phyloP scores from a whole-genome alignment of 2,888 invertebrate species.

The Lymantria dispar region DNA sequence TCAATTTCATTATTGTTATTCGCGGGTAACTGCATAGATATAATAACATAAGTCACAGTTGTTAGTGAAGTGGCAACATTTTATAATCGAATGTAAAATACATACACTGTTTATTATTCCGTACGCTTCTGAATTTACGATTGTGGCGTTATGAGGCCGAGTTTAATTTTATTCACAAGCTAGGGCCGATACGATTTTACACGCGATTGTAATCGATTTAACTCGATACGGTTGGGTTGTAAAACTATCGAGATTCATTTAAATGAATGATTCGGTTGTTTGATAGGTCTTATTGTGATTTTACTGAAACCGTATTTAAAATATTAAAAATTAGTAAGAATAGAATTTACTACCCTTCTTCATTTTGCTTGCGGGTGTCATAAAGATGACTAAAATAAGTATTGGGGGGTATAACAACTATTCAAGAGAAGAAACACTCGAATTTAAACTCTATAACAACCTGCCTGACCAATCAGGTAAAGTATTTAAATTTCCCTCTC shows the following conservation, averaged over 20 bases:
- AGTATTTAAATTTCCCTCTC: too few relatives aligned
- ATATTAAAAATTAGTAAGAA: too few relatives aligned
- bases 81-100: slow-evolving; percentile 28
- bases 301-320: too few relatives aligned
- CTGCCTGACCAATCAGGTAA: too few relatives aligned
- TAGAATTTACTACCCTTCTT: too few relatives aligned
- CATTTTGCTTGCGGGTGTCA: too few relatives aligned
- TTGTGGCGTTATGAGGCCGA: slow-evolving; percentile 27
- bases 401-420: too few relatives aligned
- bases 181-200: slow-evolving; percentile 15
- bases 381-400: too few relatives aligned
- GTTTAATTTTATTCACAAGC: slow-evolving; percentile 34
- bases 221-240: slow-evolving; percentile 10
- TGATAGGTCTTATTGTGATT: too few relatives aligned
- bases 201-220: slow-evolving; percentile 23
- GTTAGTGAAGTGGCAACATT: slow-evolving; percentile 28
- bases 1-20: too few relatives aligned
- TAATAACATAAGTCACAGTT: slow-evolving; percentile 8
- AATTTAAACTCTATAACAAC: too few relatives aligned
- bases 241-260: slow-evolving; percentile 2
- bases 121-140: slow-evolving; percentile 23
- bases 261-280: neutral
- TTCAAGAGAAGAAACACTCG: too few relatives aligned
- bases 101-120: slow-evolving; percentile 29
- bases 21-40: slow-evolving; percentile 6